Evolutionary conservation across 2,797 vertebrate species (phyloP), one percentile per base, ranked within the genome.

Genomic region (Acrossocheilus wenchowensis): DNA sequence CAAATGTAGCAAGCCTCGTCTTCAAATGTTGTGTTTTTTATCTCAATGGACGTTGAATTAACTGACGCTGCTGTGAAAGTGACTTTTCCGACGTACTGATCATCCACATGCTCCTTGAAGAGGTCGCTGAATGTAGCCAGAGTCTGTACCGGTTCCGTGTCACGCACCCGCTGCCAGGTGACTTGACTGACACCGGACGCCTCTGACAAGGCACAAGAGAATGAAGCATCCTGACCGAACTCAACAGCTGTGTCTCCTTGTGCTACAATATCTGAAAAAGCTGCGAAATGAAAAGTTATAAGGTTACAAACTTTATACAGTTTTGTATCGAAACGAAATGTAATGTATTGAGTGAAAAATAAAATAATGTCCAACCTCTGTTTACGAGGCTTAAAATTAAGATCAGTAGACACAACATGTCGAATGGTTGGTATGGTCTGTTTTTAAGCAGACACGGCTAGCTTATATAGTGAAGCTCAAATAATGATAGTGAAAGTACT

Each of bases 1-100:
- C 95, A 96, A 0, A 93, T 73, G 11, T 95, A 95, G 23, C 94
- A 95, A 52, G 91, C 89, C 4, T 95, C 94, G 11, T 96, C 95
- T 0, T 34, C 82, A 92, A 93, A 93, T 0, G 92, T 92, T 0
- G 93, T 78, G 1, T 93, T 92, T 39, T 1, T 92, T 3, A 95
- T 62, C 2, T 81, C 91, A 86, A 96, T 94, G 8, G 92, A 89
- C 0, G 93, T 87, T 0, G 92, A 91, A 30, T 8, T 89, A 7
- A 94, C 88, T 0, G 92, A 91, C 1, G 89, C 89, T 14, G 90
- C 64, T 23, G 19, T 23, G 34, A 95, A 83, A 5, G 23, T 0
- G 23, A 95, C 78, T 72, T 93, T 95, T 1, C 12, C 89, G 0
- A 0, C 23, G 60, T 91, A 92, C 0, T 87, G 88, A 0, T 86